These are phyloP conservation scores for Zaprionus africanus DNA, from an alignment of 1,140 invertebrate genomes.

Conservation along the genomic window DNA sequence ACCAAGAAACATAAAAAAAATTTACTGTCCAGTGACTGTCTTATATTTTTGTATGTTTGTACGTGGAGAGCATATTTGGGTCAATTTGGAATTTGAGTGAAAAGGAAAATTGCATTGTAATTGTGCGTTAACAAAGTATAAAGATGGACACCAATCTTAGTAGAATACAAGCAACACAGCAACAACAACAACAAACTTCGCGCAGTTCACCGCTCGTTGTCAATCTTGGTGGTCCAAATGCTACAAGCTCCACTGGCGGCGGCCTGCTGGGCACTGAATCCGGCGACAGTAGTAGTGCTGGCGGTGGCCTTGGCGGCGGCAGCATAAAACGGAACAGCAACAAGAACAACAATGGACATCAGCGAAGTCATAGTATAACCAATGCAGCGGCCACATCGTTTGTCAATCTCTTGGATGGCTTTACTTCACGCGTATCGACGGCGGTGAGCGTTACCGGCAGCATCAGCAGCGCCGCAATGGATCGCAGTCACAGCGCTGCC, in stretches of 20 bases:
- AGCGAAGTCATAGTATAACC: conserved; percentile 73
- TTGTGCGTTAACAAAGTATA: conserved; percentile 36
- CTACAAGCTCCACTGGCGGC: conserved; percentile 48
- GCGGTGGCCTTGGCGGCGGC: conserved; percentile 16
- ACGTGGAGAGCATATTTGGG: conserved; percentile 50
- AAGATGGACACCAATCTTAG: conserved; percentile 51
- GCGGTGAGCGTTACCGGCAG: conserved; percentile 65
- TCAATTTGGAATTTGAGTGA: conserved; percentile 53
- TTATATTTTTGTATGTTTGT: conserved; percentile 33
- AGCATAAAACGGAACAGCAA: conserved; percentile 41
- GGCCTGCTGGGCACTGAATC: conserved; percentile 18
- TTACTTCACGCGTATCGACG: conserved; percentile 72
- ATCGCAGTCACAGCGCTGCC: conserved; percentile 67
- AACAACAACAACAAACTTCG: conserved; percentile 57
- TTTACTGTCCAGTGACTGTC: conserved; percentile 21
- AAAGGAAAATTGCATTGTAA: conserved; percentile 52
- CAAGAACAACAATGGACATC: conserved; percentile 54
- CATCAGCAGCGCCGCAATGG: conserved; percentile 51
- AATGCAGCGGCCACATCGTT: conserved; percentile 75
- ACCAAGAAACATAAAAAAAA: conserved; percentile 21
- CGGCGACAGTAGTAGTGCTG: conserved; percentile 20
- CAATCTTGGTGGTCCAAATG: conserved; percentile 66
- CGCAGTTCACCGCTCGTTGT: conserved; percentile 59
- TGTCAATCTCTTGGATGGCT: conserved; percentile 76
- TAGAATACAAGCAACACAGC: conserved; percentile 49